These are phyloP conservation scores for Caretta caretta DNA, from an alignment of 2,113 vertebrate genomes.

Conservation along the genomic window DNA sequence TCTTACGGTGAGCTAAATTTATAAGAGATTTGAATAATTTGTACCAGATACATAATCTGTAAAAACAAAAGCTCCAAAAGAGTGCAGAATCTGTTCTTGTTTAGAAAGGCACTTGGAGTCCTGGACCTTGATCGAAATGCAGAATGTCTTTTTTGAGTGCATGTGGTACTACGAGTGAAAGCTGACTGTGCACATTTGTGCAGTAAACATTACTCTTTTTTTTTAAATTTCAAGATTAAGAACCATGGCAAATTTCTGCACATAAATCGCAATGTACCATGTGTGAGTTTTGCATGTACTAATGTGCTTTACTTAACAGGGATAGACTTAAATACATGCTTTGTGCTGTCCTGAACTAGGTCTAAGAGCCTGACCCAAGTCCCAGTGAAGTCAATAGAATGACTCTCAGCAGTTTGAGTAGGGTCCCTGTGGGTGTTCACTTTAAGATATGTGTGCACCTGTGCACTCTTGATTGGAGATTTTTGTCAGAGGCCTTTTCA, in stretches of 20 bases:
- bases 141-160: rapidly evolving
- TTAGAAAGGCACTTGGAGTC: not conserved
- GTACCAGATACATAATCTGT: not conserved
- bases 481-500: too few relatives aligned
- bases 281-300: not conserved
- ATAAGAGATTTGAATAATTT: not conserved
- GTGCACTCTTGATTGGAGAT: too few relatives aligned
- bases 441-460: too few relatives aligned
- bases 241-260: not conserved
- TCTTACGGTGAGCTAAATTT: not conserved
- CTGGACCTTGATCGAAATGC: not conserved
- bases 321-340: not conserved
- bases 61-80: rapidly evolving
- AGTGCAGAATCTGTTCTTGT: rapidly evolving
- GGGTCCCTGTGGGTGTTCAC: too few relatives aligned
- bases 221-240: not conserved
- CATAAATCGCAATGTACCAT: not conserved
- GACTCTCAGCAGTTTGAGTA: not conserved
- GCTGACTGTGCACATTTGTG: not conserved
- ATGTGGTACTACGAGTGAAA: not conserved
- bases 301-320: not conserved
- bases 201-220: not conserved
- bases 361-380: not conserved
- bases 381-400: not conserved
- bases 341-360: not conserved